These are phyloP conservation scores for Amaurobius ferox DNA, from an alignment of 2,888 invertebrate genomes.

Conservation along the genomic window DNA sequence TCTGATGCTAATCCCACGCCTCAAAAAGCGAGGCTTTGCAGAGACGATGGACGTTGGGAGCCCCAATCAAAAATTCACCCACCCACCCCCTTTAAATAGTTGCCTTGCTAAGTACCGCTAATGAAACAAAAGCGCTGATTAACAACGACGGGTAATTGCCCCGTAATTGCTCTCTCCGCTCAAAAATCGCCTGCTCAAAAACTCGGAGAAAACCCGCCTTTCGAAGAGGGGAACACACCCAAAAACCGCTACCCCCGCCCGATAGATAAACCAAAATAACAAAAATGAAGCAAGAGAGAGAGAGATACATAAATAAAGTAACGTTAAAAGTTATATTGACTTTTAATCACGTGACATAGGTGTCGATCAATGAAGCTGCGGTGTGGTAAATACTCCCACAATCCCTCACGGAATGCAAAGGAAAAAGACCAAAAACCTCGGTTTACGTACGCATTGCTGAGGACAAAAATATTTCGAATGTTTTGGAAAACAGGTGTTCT, in stretches of 20 bases:
- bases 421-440: neutral
- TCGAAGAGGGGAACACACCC: slow-evolving; percentile 3
- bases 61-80: neutral
- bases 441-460: too few species aligned
- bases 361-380: slow-evolving; percentile 1
- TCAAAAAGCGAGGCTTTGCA: slow-evolving; percentile 4
- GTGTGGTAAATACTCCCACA: neutral
- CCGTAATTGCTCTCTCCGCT: slow-evolving; percentile 54
- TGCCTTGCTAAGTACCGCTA: slow-evolving; percentile 33
- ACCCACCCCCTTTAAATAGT: slow-evolving; percentile 7
- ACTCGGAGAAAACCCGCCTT: slow-evolving; percentile 22
- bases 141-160: slow-evolving; percentile 65
- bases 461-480: neutral
- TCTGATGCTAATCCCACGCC: neutral
- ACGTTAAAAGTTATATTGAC: slow-evolving; percentile 43
- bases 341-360: slow-evolving; percentile 57
- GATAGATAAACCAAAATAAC: slow-evolving; percentile 9
- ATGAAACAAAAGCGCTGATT: slow-evolving; percentile 68
- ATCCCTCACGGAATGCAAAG: neutral
- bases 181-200: slow-evolving; percentile 64
- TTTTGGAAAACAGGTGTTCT: neutral
- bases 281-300: neutral
- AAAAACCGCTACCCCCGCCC: neutral
- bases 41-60: neutral
- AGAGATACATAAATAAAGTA: slow-evolving; percentile 9